Evolutionary conservation across 2,888 invertebrate species (phyloP).

Genomic region (Sialis fuliginosa): DNA sequence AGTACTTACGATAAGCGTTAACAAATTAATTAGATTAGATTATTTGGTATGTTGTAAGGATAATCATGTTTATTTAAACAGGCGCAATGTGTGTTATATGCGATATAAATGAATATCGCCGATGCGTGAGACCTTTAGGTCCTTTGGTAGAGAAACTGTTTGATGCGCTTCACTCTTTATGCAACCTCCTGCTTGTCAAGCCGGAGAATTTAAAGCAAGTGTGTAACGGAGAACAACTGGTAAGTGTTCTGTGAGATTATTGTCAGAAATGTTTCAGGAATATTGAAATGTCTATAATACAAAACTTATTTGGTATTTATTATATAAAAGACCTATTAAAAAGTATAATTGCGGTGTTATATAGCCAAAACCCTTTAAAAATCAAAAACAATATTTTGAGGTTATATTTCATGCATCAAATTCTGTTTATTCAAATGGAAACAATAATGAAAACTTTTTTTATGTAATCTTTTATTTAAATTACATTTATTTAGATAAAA

Average conservation of each 20-base stretch:
- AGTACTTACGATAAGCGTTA: too few relatives aligned
- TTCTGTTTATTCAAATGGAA: too few relatives aligned
- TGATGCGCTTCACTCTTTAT: slow-evolving; percentile 87
- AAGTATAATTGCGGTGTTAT: too few relatives aligned
- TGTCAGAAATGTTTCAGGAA: not conserved
- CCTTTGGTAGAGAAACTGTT: slow-evolving; percentile 74
- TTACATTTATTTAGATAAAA: not conserved
- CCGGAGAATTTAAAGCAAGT: slow-evolving; percentile 94
- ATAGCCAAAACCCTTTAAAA: too few relatives aligned
- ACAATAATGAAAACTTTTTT: too few relatives aligned
- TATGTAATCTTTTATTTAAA: too few relatives aligned
- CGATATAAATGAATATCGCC: slow-evolving; percentile 93
- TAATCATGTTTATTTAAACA: slow-evolving; percentile 15
- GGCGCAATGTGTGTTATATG: slow-evolving; percentile 96
- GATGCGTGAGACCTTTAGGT: slow-evolving; percentile 63
- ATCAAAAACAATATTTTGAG: too few relatives aligned
- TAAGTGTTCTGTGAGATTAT: slow-evolving; percentile 27
- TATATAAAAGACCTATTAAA: too few relatives aligned
- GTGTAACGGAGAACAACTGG: slow-evolving; percentile 85
- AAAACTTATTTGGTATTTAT: not conserved
- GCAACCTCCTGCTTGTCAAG: slow-evolving; percentile 85
- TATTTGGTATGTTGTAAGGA: too few relatives aligned
- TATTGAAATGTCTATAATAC: not conserved
- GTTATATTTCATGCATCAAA: too few relatives aligned
- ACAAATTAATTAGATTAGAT: too few relatives aligned